Evolutionary conservation across 2,797 vertebrate genomes (phyloP), one percentile per base, ranked within the genome.

Genomic region (Mycteria americana): DNA sequence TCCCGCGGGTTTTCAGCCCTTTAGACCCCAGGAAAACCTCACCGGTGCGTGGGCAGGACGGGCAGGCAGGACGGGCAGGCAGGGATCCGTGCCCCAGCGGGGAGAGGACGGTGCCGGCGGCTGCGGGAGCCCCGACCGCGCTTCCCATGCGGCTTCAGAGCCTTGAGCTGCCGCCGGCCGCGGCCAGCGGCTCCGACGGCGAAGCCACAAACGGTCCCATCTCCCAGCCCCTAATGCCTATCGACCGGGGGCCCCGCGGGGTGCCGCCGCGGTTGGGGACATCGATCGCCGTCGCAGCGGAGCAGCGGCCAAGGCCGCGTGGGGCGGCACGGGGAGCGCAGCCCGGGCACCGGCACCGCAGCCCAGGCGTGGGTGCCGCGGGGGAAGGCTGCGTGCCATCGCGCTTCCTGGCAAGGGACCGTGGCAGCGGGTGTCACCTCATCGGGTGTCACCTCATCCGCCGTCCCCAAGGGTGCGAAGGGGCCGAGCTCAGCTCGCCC

Each of bases 341-440:
- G 64, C 65, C 46, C 4, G 1, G 45, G 57, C 51, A 46, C 16
- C 33, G n/a, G 65, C 25, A 11, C 57, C 14, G 2, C 23, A 41
- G 11, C 41, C 23, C 0, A 2, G 28, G 41, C 19, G 57, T 28
- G 33, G 7, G 78, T 35, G 5, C 60, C 2, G 0, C 1, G 2
- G 0, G 2, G 48, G 60, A 35, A 35, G 53, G 51, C 39, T 9
- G 1, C 0, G 2, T 8, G 46, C 62, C 59, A 12, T 3, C 4
- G 0, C 1, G 0, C 5, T 1, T 37, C 73, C 13, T 12, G 35
- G 41, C 27, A 3, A 17, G 37, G 43, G 67, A 15, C 39, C 1
- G 1, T 2, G 1, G 41, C 6, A 0, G 56, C 0, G 2, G 48
- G n/a, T 13, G 43, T 11, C 80, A 27, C 43, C 4, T 23, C 59